A percentile compares a stretch with the other conserved stretches of the same genome.
These are phyloP conservation scores for Protaetia brevitarsis DNA, from an alignment of 1,140 invertebrate genomes.

Conservation along the genomic window DNA sequence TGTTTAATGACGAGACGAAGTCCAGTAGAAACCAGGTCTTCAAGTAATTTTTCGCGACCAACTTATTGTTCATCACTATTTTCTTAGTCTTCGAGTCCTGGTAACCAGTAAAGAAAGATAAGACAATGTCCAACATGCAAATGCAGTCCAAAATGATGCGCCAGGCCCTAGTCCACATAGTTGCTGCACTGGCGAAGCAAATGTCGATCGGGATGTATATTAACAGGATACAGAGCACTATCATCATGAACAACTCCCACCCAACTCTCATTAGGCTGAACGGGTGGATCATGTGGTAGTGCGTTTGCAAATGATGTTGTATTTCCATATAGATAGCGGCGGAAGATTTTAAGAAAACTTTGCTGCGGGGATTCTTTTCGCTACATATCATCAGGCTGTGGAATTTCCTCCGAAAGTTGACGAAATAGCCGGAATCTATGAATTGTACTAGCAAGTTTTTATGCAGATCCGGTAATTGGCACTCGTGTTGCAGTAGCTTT, in stretches of 20 bases:
- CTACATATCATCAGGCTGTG: slow-evolving; percentile 25
- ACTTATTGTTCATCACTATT: slow-evolving; percentile 16
- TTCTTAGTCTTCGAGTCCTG: slow-evolving; percentile 20
- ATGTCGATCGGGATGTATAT: neutral
- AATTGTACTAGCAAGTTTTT: slow-evolving; percentile 16
- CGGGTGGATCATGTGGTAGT: slow-evolving; percentile 32
- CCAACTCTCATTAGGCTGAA: slow-evolving; percentile 27
- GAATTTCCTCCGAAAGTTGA: slow-evolving; percentile 27
- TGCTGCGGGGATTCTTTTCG: slow-evolving; percentile 25
- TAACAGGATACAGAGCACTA: slow-evolving; percentile 1
- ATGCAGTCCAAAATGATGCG: slow-evolving; percentile 17
- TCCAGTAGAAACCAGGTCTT: slow-evolving; percentile 19
- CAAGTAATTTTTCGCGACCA: slow-evolving; percentile 22
- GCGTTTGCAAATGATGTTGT: slow-evolving; percentile 25
- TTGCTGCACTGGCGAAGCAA: neutral
- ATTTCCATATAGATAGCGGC: slow-evolving; percentile 28
- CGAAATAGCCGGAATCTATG: slow-evolving; percentile 32
- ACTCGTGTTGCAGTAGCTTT: slow-evolving; percentile 2
- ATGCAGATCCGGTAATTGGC: neutral
- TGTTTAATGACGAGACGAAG: slow-evolving; percentile 18
- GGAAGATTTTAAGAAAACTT: slow-evolving; percentile 28
- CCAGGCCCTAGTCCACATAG: neutral
- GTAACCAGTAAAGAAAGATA: slow-evolving; percentile 29
- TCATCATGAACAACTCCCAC: slow-evolving; percentile 26
- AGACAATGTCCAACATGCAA: slow-evolving; percentile 21